phyloP scores from a whole-genome alignment of 2,888 invertebrate genomes.

The Dryadula phaetusa region DNA sequence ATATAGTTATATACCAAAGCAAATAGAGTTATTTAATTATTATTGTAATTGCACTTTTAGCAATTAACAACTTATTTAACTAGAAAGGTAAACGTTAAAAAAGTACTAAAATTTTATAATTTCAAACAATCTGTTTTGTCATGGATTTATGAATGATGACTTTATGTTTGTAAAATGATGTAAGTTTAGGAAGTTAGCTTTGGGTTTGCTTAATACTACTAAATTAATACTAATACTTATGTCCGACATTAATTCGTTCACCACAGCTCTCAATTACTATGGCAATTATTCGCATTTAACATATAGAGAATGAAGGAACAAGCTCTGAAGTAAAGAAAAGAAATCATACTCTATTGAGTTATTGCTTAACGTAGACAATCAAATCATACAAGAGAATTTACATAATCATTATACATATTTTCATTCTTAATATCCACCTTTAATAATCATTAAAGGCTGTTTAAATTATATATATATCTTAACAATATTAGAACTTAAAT shows the following conservation, averaged over 20 bases:
- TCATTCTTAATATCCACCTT: too few relatives aligned
- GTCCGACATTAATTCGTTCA: not conserved
- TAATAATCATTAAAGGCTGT: too few relatives aligned
- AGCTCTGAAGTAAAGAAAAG: too few relatives aligned
- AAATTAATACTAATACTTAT: not conserved
- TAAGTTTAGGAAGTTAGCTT: not conserved
- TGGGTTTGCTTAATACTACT: not conserved
- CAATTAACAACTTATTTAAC: conserved; percentile 24
- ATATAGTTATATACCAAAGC: conserved; percentile 32
- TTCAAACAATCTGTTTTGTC: not conserved
- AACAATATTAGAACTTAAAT: too few relatives aligned
- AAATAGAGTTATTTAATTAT: conserved; percentile 35
- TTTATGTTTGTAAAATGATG: conserved; percentile 1
- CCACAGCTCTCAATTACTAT: not conserved
- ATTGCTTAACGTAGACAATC: too few relatives aligned
- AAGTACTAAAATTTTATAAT: conserved; percentile 5
- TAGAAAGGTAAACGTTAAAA: conserved; percentile 3
- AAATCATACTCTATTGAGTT: too few relatives aligned
- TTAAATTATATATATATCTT: too few relatives aligned
- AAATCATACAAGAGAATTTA: too few relatives aligned
- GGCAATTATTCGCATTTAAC: too few relatives aligned
- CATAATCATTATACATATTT: too few relatives aligned
- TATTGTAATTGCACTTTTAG: conserved; percentile 29
- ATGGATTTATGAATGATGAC: not conserved
- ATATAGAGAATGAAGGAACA: too few relatives aligned